Base-by-base conservation (phyloP, 2,888 invertebrate genomes). In the Seira ritae region DNA sequence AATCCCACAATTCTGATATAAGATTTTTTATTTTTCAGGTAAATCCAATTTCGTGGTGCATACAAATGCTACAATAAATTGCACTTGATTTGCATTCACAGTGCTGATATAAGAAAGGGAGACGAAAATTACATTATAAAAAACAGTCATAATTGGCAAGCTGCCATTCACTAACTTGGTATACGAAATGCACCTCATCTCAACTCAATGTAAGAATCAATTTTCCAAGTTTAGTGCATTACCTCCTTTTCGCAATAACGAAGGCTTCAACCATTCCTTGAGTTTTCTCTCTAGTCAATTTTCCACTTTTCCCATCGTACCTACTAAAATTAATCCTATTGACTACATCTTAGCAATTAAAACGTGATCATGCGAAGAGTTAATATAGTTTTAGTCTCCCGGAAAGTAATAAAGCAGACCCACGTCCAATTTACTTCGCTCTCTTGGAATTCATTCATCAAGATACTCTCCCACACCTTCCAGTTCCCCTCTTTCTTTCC, bases 341-440 rank as follows among this genome's bases (percentile, higher is more conserved):
- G 42, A 42, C 42, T 42, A 46, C 66, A 74, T 74, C 46, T 65
- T 42, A 1, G 74, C 66, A 74, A 74, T 74, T 74, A 74, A 74
- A 74, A 74, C 65, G 74, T 66, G 66, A 74, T 74, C 74, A 74
- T 8, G 42, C 42, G 12, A 8, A 8, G 42, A 42, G 42, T 42
- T 42, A 42, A 42, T 12, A 42, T 42, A 12, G 42, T 12, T 42
- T 4, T 42, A 42, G n/a, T 42, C 42, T 42, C 42, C 12, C 42
- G n/a, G 12, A 42, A 42, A 42, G 42, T 42, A 8, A 42, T 42
- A 42, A 42, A 42, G 42, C 42, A 42, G 42, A 12, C 12, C 12
- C 42, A 8, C 12, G 42, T 42, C 42, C 42, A 42, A 42, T 42
- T 42, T 42, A 42, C 42, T 12, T n/a, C n/a, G 42, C 42, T 42